A percentile compares a stretch with the other conserved stretches of the same genome.
These are phyloP conservation scores for Pseudoatta argentina DNA, from an alignment of 1,140 invertebrate genomes.

Conservation along the genomic window DNA sequence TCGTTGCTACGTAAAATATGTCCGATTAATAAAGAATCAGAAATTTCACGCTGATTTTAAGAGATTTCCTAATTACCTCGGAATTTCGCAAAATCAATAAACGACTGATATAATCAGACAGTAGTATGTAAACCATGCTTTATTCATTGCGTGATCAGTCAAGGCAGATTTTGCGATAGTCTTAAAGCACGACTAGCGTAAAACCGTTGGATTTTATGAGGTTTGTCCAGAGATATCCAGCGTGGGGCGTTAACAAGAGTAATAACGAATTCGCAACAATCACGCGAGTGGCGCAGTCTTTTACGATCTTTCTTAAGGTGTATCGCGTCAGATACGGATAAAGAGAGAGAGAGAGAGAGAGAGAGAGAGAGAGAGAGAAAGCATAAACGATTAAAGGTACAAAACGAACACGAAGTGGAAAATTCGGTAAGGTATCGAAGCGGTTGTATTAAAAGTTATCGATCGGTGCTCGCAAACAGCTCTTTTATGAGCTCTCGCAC, in stretches of 20 bases:
- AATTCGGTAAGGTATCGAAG: constrained; percentile 24
- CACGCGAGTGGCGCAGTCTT: constrained; percentile 76
- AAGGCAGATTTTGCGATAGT: constrained; percentile 58
- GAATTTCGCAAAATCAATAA: constrained; percentile 2
- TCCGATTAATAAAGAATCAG: background rate
- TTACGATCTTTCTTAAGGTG: constrained; percentile 67
- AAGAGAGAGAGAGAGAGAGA: constrained; percentile 44
- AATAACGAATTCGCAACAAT: constrained; percentile 82
- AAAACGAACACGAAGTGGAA: background rate
- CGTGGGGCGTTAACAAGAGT: constrained; percentile 79
- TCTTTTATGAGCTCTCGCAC: constrained; percentile 12
- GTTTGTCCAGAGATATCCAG: constrained; percentile 75
- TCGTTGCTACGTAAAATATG: background rate
- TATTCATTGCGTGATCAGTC: constrained; percentile 58
- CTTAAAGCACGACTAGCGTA: constrained; percentile 48
- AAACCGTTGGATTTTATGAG: constrained; percentile 77
- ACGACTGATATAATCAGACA: background rate
- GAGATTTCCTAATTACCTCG: background rate
- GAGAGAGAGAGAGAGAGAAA: constrained; percentile 24
- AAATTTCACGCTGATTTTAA: background rate
- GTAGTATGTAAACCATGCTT: constrained; percentile 7
- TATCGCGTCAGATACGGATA: constrained; percentile 54
- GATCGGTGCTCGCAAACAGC: background rate
- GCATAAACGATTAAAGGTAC: background rate
- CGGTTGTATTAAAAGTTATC: constrained; percentile 33